Evolutionary conservation across 2,113 vertebrate genomes (phyloP).

Genomic region (Rhombomys opimus): DNA sequence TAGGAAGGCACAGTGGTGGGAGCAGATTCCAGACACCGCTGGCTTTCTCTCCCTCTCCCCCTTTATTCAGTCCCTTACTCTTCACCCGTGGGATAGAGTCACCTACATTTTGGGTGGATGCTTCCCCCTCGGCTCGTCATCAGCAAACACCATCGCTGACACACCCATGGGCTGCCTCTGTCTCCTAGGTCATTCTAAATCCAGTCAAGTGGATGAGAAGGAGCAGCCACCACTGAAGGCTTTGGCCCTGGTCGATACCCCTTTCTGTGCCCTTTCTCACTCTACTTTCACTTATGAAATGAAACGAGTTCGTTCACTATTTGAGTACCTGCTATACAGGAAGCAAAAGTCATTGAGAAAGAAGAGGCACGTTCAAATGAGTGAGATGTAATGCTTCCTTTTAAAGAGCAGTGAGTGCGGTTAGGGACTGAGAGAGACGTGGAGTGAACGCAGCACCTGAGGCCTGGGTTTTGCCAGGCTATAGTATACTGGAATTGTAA

Average conservation of each 20-base stretch:
- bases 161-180: not conserved
- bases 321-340: not conserved
- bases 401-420: not conserved
- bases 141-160: not conserved
- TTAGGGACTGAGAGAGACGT: not conserved
- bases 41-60: not conserved
- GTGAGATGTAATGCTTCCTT: not conserved
- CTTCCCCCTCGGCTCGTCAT: not conserved
- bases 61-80: not conserved
- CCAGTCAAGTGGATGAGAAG: not conserved
- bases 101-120: not conserved
- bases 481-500: not conserved
- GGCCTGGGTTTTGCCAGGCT: not conserved
- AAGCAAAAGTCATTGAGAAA: not conserved
- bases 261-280: not conserved
- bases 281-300: not conserved
- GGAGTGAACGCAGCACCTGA: not conserved
- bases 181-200: not conserved
- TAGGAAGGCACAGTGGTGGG: not conserved
- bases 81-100: not conserved
- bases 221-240: not conserved
- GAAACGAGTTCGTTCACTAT: not conserved
- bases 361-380: not conserved
- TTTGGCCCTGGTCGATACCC: not conserved
- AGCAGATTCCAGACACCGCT: not conserved